These are phyloP conservation scores for Idaea dimidiata DNA, from an alignment of 2,888 invertebrate genomes.

Conservation along the genomic window DNA sequence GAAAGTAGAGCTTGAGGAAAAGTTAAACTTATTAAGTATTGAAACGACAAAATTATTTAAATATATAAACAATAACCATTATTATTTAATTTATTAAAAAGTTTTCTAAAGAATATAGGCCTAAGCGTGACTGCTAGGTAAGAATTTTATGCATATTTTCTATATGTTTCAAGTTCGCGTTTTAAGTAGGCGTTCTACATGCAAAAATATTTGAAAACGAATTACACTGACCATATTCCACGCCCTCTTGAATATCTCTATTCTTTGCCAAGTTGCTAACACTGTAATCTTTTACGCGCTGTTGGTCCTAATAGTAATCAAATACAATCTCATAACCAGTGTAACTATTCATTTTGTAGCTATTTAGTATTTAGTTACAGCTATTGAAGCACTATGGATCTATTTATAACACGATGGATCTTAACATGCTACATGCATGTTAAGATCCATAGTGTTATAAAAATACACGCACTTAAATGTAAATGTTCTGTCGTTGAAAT, in stretches of 20 bases:
- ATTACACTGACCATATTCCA: slow-evolving; percentile 31
- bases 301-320: slow-evolving; percentile 35
- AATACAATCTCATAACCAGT: slow-evolving; percentile 14
- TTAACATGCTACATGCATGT: not conserved
- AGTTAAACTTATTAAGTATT: no score
- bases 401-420: no score
- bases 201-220: slow-evolving; percentile 30
- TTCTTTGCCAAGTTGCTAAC: slow-evolving; percentile 27
- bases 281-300: slow-evolving; percentile 41
- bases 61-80: no score
- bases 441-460: not conserved
- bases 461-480: not conserved
- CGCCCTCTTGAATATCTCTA: slow-evolving; percentile 35
- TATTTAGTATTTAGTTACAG: not conserved
- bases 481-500: not conserved
- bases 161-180: not conserved
- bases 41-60: no score
- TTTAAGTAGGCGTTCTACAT: slow-evolving; percentile 3
- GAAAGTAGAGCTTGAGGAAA: no score
- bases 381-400: no score
- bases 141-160: not conserved
- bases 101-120: not conserved
- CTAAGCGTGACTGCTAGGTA: not conserved
- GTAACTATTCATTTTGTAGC: not conserved
- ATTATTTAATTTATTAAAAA: not conserved